Base-by-base conservation (phyloP, 2,113 vertebrate species). In the Cinclus cinclus region DNA sequence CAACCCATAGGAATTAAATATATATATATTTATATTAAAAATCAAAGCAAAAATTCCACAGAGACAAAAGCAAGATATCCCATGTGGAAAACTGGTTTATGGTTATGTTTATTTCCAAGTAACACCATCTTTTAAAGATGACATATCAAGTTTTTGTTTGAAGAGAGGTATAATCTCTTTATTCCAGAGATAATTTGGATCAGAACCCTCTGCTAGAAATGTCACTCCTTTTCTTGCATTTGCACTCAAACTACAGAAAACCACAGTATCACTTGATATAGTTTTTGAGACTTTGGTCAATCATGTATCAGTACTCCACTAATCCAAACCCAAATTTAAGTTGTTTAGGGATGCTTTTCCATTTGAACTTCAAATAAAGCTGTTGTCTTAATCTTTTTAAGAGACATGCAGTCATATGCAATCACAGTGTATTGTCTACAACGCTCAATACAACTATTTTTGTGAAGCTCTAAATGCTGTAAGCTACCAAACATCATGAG, bases 91-190 rank as follows among this genome's bases (percentile, higher is more conserved):
- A 93, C 79, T 71, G 93, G 93, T 82, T 96, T 94, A 90, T 55
- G 69, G 73, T 95, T 94, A 89, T 35, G 77, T 69, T 95, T 75
- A 90, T 83, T 92, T 93, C 78, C 64, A 91, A 79, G 67, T 96
- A 96, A 92, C 81, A 95, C 89, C 91, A 95, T 95, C 91, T 95
- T 96, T 94, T 95, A 92, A 95, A 95, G 95, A 97, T 95, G 94
- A 95, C 44, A 94, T 67, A 89, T 82, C 75, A 94, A 92, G 88
- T 85, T 82, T 87, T 75, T 78, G 55, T 94, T 91, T 95, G 77
- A 94, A 95, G 91, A 94, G 87, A 95, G 49, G 58, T 85, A 89
- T 62, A 46, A 82, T 85, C 70, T 94, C 82, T 74, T 71, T 69
- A 77, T 84, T 96, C 92, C 83, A 97, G 89, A 91, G 91, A 77